Evolutionary conservation across 2,888 invertebrate species (phyloP).

Genomic region (Ptychoptera contaminata): DNA sequence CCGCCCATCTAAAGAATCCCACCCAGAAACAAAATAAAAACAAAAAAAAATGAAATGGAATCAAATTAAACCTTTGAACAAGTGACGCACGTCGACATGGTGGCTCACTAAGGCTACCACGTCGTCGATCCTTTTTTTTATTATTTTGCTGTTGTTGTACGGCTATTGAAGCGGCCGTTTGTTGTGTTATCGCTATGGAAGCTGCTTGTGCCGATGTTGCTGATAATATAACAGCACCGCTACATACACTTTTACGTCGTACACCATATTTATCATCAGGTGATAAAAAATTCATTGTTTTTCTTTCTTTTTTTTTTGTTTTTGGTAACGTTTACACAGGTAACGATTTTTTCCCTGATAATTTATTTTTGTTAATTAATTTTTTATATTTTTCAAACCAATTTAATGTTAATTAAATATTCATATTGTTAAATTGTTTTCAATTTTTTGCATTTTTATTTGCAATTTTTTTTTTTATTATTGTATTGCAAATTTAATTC

Average conservation of each 20-base stretch:
- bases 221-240: constrained; percentile 18
- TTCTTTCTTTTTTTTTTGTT: background rate
- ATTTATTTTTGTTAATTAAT: no score
- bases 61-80: constrained; percentile 30
- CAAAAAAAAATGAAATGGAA: background rate
- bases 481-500: no score
- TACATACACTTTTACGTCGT: constrained; percentile 26
- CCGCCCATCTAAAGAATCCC: background rate
- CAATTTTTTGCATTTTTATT: no score
- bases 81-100: constrained; percentile 30
- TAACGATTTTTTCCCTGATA: no score
- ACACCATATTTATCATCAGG: constrained; percentile 23
- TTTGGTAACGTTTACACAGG: background rate
- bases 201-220: constrained; percentile 13
- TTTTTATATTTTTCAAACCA: no score
- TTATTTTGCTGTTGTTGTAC: constrained; percentile 9
- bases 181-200: constrained; percentile 12
- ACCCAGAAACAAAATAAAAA: background rate
- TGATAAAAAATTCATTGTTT: constrained; percentile 23
- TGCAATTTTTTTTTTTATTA: no score
- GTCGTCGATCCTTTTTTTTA: constrained; percentile 22
- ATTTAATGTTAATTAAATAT: no score
- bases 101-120: constrained; percentile 25
- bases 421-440: no score
- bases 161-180: constrained; percentile 13